A percentile compares a stretch with the other conserved stretches of the same genome.
Evolutionary conservation across 2,113 vertebrate species (phyloP).

Genomic region (Sylvilagus bachmani): DNA sequence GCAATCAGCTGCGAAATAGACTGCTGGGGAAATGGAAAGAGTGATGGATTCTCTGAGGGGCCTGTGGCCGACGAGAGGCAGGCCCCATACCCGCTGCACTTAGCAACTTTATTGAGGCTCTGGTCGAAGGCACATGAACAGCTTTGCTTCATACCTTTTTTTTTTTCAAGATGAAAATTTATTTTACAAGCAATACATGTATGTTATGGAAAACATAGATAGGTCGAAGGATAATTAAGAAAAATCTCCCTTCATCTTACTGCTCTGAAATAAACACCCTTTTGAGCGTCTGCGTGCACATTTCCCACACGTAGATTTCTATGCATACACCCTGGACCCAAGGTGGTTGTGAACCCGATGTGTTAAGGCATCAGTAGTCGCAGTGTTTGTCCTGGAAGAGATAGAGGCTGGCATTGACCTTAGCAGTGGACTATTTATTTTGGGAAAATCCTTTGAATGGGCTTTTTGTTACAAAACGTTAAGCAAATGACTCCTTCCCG

Average conservation of each 20-base stretch:
- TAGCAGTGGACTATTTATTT: constrained; percentile 62
- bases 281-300: not conserved
- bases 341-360: not conserved
- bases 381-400: constrained; percentile 60
- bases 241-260: not conserved
- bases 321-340: constrained; percentile 1
- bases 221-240: constrained; percentile 19
- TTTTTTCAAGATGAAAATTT: not conserved
- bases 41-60: not conserved
- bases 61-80: not conserved
- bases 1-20: not conserved
- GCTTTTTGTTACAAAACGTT: constrained; percentile 69
- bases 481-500: constrained; percentile 45
- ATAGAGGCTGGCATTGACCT: constrained; percentile 15
- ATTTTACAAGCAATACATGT: constrained; percentile 31
- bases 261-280: constrained; percentile 47
- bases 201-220: constrained; percentile 51
- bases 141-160: not conserved
- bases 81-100: not conserved
- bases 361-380: constrained; percentile 49
- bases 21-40: not conserved
- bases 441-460: constrained; percentile 64
- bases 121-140: constrained; percentile 26
- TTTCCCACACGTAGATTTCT: not conserved
- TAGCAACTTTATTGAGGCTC: constrained; percentile 52